Evolutionary conservation across 2,113 vertebrate genomes (phyloP), one percentile per base, ranked within the genome.

Genomic region (Petaurus breviceps): DNA sequence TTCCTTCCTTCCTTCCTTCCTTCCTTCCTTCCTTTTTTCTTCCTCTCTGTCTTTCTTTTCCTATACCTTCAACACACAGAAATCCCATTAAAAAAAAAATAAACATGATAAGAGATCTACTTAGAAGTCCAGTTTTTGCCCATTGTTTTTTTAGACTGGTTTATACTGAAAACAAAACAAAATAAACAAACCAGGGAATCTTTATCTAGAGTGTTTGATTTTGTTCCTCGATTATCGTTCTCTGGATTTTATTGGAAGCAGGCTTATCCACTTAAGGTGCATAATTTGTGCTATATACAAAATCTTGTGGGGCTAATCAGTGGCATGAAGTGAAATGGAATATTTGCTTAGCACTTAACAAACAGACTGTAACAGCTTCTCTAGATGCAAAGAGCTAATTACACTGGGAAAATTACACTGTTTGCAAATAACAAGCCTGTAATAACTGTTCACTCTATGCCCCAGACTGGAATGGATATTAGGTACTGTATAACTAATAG

Each of bases 291-390:
- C 5, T 8, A 31, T 51, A 92, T 90, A 92, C 46, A 94, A 90
- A 95, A 93, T 94, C 51, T 92, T 49, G 68, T 23, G 50, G 51
- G 31, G 49, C 46, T 95, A 95, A 77, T 96, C 90, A 97, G n/a
- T 91, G 52, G 90, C 55, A 37, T 0, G 2, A n/a, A 92, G 51
- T 92, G 12, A 93, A 94, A 51, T 55, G 89, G 26, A 96, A 2
- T 90, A 53, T 96, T 96, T 96, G 46, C 49, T 97, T 95, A 94
- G 50, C 57, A 50, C 53, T 95, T 96, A 95, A 55, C 91, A 96
- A 89, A 93, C 37, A 95, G 10, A 95, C 49, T 95, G 0, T 50
- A 92, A 93, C 24, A 93, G 68, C 22, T 94, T 95, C 47, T 96
- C 90, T 50, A 94, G 92, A 14, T 94, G 47, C 46, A 53, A 94